Percentiles rank a stretch among this genome's conserved stretches.
Evolutionary conservation across 37 sponge, comb jelly and placozoan genomes (phyloP).

Genomic region (Cladorhizidae sp.): DNA sequence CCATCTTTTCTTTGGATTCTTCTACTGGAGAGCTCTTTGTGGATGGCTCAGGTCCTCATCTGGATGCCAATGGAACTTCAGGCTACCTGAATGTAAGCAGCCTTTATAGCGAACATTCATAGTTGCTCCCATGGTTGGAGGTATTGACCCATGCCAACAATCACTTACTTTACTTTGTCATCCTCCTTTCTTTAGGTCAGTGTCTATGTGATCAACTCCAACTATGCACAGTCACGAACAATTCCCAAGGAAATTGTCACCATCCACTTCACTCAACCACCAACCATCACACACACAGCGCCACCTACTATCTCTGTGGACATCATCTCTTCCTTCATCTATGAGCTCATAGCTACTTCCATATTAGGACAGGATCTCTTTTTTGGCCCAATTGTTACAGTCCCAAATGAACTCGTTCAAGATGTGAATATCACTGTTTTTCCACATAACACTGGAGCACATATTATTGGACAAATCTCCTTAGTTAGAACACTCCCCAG

Average conservation of each 20-base stretch:
- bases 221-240: slow-evolving; percentile 26
- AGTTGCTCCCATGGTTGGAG: neutral
- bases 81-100: slow-evolving; percentile 42
- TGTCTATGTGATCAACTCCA: slow-evolving; percentile 48
- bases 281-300: slow-evolving; percentile 27
- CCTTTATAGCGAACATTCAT: neutral
- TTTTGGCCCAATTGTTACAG: neutral
- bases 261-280: slow-evolving; percentile 25
- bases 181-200: slow-evolving; percentile 37
- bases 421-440: slow-evolving; percentile 6
- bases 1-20: slow-evolving; percentile 43
- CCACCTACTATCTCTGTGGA: slow-evolving; percentile 8
- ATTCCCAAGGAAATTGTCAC: neutral
- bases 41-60: slow-evolving; percentile 40
- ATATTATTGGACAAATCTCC: neutral
- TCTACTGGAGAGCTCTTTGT: slow-evolving; percentile 29
- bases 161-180: neutral
- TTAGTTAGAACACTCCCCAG: neutral
- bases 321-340: slow-evolving; percentile 8
- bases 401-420: neutral
- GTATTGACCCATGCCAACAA: neutral
- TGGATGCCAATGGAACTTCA: slow-evolving; percentile 29
- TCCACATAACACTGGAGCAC: neutral
- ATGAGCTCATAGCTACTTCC: neutral
- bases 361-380: neutral